These are phyloP conservation scores for Pocillopora damicornis DNA, from an alignment of 64 coral and sea anemone genomes.

Conservation along the genomic window DNA sequence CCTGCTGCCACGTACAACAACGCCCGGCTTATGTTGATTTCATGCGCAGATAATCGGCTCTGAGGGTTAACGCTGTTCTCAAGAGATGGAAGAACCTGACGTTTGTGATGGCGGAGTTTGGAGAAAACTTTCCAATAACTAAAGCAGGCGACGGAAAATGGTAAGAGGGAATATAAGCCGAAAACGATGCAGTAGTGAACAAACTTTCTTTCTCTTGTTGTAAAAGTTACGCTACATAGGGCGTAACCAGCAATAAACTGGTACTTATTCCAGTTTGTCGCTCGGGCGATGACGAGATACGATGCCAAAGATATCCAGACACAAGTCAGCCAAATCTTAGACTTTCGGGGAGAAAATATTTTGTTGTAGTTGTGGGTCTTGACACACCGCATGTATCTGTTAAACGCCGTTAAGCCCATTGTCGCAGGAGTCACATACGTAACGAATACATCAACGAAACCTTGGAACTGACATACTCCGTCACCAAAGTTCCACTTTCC, in stretches of 20 bases:
- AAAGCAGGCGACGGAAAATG: background rate
- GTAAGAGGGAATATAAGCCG: background rate
- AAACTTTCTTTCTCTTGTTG: background rate
- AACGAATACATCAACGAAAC: slow-evolving; percentile 20
- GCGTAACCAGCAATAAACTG: slow-evolving; percentile 12
- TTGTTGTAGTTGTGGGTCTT: slow-evolving; percentile 10
- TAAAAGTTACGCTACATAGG: background rate
- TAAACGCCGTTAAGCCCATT: background rate
- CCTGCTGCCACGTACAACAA: background rate
- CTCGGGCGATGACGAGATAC: background rate
- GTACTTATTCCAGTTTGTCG: background rate
- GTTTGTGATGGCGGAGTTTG: background rate
- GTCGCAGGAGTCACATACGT: background rate
- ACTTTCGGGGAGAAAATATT: slow-evolving; percentile 2
- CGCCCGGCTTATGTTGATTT: background rate
- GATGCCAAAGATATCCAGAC: background rate
- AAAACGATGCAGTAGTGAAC: background rate
- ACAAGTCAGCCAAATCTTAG: background rate
- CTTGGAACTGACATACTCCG: slow-evolving; percentile 37
- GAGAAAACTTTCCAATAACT: background rate
- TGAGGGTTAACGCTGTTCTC: background rate
- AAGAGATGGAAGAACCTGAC: background rate
- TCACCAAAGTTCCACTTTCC: slow-evolving; percentile 40
- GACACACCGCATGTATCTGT: slow-evolving; percentile 37
- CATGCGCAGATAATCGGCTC: background rate